These are phyloP conservation scores for Ambastaia sidthimunki DNA, from an alignment of 2,797 vertebrate species.

Conservation along the genomic window DNA sequence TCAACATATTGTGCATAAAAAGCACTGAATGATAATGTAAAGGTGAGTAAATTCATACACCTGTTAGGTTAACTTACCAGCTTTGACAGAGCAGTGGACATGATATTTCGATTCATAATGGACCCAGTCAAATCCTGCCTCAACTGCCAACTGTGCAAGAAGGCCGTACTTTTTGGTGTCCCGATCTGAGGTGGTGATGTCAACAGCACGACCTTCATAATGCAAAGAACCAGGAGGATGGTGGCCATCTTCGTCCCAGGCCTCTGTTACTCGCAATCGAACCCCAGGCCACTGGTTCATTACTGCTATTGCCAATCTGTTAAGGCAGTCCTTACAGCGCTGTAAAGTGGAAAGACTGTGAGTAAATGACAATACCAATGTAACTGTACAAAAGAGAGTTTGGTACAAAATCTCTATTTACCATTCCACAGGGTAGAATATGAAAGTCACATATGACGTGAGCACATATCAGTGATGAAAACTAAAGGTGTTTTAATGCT, in stretches of 20 bases:
- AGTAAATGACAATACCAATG: neutral
- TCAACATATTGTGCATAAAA: neutral
- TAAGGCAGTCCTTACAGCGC: constrained; percentile 95
- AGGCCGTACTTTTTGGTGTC: constrained; percentile 94
- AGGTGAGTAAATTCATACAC: neutral
- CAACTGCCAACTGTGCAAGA: constrained; percentile 93
- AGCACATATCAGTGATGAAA: too few relatives aligned
- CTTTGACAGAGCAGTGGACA: constrained; percentile 95
- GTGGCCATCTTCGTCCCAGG: constrained; percentile 98
- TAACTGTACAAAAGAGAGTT: neutral
- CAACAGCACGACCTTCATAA: constrained; percentile 95
- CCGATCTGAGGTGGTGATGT: constrained; percentile 95
- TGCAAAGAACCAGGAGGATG: constrained; percentile 92
- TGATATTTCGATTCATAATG: constrained; percentile 97
- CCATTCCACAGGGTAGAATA: neutral
- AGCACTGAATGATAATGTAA: neutral
- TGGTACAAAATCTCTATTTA: neutral
- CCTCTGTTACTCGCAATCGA: constrained; percentile 92
- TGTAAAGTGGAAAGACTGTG: constrained; percentile 56
- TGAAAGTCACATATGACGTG: constrained; percentile 30
- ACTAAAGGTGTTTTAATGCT: too few relatives aligned
- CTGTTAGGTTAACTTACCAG: constrained; percentile 78
- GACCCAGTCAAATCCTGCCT: constrained; percentile 99
- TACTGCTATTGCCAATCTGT: constrained; percentile 92
- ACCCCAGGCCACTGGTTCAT: constrained; percentile 99